A percentile compares a stretch with the other conserved stretches of the same genome.
These are phyloP conservation scores for Morelia viridis DNA, from an alignment of 2,797 vertebrate genomes.

Conservation along the genomic window DNA sequence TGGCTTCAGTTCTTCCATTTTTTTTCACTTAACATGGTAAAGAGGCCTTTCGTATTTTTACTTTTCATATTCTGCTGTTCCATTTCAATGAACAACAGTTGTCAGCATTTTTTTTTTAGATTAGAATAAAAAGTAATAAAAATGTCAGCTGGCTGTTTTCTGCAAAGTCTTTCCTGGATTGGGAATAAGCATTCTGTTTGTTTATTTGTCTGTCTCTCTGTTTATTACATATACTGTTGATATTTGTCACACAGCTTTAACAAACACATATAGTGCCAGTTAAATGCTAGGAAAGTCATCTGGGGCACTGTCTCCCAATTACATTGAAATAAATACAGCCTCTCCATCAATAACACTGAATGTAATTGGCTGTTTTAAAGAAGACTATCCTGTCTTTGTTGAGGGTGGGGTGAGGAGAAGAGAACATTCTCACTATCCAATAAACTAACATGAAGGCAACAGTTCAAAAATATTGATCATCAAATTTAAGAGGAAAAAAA, in stretches of 20 bases:
- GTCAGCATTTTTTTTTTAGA: not conserved
- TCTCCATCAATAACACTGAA: not conserved
- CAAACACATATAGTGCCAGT: not conserved
- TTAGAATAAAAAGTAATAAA: constrained; percentile 22
- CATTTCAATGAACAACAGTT: constrained; percentile 3
- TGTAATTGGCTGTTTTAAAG: not conserved
- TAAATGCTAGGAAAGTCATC: not conserved
- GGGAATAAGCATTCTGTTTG: not conserved
- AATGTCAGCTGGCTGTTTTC: constrained; percentile 1
- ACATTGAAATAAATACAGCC: not conserved
- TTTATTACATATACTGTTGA: not conserved
- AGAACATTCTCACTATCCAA: not conserved
- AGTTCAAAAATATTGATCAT: not conserved
- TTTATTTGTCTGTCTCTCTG: not conserved
- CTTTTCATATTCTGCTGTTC: not conserved
- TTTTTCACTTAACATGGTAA: not conserved
- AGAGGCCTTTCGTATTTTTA: not conserved
- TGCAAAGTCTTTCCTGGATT: not conserved
- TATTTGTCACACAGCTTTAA: not conserved
- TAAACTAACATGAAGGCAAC: not conserved
- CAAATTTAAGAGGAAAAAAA: not conserved
- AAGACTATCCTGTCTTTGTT: not conserved
- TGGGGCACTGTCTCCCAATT: not conserved
- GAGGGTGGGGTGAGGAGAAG: not conserved
- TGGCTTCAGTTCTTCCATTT: not conserved